phyloP scores from a whole-genome alignment of 2,797 vertebrate species.

The Uromys caudimaculatus region DNA sequence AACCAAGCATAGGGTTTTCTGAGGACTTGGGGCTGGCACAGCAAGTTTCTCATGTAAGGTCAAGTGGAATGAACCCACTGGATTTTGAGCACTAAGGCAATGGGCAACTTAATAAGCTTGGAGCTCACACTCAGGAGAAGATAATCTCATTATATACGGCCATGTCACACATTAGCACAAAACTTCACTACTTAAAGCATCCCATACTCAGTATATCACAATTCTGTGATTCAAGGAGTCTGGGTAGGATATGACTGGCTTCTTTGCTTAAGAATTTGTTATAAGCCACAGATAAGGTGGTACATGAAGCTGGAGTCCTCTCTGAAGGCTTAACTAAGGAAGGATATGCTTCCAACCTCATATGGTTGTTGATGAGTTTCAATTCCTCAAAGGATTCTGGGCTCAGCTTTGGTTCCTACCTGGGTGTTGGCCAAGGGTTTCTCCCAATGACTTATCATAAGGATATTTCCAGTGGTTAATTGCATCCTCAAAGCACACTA shows the following conservation, averaged over 20 bases:
- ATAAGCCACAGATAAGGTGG: background rate
- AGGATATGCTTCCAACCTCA: background rate
- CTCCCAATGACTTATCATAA: background rate
- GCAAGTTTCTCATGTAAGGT: background rate
- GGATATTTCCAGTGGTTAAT: background rate
- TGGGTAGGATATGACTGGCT: background rate
- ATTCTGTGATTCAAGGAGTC: background rate
- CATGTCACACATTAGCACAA: background rate
- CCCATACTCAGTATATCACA: background rate
- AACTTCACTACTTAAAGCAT: background rate
- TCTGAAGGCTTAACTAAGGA: background rate
- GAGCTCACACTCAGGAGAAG: background rate
- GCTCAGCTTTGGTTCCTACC: background rate
- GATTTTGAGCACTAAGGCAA: background rate
- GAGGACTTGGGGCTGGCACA: background rate
- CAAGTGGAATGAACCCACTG: background rate
- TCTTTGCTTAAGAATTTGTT: background rate
- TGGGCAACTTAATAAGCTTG: background rate
- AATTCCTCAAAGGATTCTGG: background rate
- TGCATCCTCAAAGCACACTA: background rate
- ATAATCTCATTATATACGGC: background rate
- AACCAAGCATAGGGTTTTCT: background rate
- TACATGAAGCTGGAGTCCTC: background rate
- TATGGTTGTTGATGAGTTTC: too few relatives aligned
- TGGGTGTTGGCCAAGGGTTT: background rate